Percentiles rank a stretch among this genome's conserved stretches.
Conservation (phyloP, 2,888 invertebrate genomes). For the Pantelozetes paolii region DNA sequence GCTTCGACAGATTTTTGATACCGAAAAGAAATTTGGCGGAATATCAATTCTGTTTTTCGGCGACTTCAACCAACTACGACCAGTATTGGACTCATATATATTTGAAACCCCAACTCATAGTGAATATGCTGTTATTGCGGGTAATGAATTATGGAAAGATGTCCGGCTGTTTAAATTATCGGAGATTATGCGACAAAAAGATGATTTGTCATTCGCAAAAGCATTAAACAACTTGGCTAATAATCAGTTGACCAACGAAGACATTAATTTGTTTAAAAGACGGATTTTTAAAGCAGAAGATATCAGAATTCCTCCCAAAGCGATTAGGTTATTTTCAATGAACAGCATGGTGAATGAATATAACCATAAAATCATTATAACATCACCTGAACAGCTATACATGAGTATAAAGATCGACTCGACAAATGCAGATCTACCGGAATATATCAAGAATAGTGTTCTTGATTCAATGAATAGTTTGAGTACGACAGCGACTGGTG, state of each 20-base stretch:
- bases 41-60: conserved; percentile 51
- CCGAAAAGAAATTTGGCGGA: conserved; percentile 50
- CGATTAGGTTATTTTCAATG: neutral
- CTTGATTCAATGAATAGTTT: neutral
- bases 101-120: neutral
- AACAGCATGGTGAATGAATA: neutral
- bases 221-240: conserved; percentile 44
- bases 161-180: conserved; percentile 42
- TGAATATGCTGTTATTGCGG: neutral
- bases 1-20: conserved; percentile 50
- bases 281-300: neutral
- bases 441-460: neutral
- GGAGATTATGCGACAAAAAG: conserved; percentile 46
- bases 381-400: neutral
- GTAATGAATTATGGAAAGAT: neutral
- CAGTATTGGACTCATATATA: conserved; percentile 28
- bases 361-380: neutral
- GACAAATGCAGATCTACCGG: neutral
- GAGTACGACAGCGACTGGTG: neutral
- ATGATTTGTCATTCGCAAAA: conserved; percentile 42
- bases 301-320: neutral
- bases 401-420: neutral
- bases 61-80: conserved; percentile 47
- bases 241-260: conserved; percentile 36
- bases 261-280: neutral